Conservation (phyloP, 2,113 vertebrate genomes). For the Psammodynastes pulverulentus region DNA sequence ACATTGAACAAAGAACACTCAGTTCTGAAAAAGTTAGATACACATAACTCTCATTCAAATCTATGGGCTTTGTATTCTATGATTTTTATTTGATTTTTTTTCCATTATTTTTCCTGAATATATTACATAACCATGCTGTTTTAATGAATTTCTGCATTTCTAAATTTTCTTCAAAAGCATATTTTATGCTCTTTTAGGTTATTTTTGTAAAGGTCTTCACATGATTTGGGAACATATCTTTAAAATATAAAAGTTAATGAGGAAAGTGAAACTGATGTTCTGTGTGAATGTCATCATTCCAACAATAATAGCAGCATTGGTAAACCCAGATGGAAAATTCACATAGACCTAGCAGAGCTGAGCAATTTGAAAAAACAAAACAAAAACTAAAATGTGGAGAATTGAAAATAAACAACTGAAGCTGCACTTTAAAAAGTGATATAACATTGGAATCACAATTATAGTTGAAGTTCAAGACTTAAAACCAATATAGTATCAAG, state of each 20-base stretch:
- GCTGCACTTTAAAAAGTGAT: neutral
- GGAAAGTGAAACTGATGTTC: neutral
- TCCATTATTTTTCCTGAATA: neutral
- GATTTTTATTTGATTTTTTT: neutral
- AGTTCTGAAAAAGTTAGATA: neutral
- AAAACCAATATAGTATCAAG: neutral
- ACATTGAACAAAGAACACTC: neutral
- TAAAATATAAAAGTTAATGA: neutral
- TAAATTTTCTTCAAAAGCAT: neutral
- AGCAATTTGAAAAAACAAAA: neutral
- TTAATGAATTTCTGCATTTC: neutral
- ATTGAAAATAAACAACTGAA: neutral
- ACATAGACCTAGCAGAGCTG: neutral
- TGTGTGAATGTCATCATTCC: neutral
- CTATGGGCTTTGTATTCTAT: neutral
- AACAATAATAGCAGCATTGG: neutral
- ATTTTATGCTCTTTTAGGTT: neutral
- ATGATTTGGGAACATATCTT: neutral
- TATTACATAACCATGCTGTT: neutral
- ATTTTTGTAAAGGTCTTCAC: neutral
- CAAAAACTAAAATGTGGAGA: neutral
- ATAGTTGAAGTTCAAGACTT: neutral
- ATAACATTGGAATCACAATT: neutral
- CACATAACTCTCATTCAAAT: neutral
- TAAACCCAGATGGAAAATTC: neutral